phyloP scores from a whole-genome alignment of 1,140 invertebrate genomes.

The Gonioctena quinquepunctata region DNA sequence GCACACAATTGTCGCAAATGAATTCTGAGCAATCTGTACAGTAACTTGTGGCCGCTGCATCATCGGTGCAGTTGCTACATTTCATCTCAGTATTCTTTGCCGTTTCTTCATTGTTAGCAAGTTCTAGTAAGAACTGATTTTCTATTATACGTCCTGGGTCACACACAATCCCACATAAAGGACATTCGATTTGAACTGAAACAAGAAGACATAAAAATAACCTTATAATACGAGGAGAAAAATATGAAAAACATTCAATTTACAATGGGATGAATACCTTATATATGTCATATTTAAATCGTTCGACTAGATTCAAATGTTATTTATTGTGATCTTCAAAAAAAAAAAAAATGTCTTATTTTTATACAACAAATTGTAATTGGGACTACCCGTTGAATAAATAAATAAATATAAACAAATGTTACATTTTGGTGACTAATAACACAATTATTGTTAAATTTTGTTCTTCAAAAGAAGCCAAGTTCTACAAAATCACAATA shows the following conservation, averaged over 20 bases:
- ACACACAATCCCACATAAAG: conserved; percentile 43
- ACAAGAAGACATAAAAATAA: not conserved
- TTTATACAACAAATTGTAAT: too few relatives aligned
- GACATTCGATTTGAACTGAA: conserved; percentile 42
- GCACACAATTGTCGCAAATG: conserved; percentile 88
- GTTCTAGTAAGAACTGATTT: conserved; percentile 74
- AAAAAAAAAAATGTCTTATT: too few relatives aligned
- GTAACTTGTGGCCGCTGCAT: conserved; percentile 78
- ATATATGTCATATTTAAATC: too few relatives aligned
- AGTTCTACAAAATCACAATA: too few relatives aligned
- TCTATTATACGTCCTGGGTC: conserved; percentile 67
- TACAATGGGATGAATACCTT: too few relatives aligned
- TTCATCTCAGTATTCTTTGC: conserved; percentile 65
- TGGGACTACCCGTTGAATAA: too few relatives aligned
- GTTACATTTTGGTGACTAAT: too few relatives aligned
- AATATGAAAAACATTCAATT: conserved; percentile 19
- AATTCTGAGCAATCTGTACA: conserved; percentile 88
- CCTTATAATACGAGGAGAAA: not conserved
- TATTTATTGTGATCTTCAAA: too few relatives aligned
- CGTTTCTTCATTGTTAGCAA: conserved; percentile 55
- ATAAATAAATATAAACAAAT: too few relatives aligned
- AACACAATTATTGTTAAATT: too few relatives aligned
- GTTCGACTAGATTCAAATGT: too few relatives aligned
- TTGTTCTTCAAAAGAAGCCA: too few relatives aligned
- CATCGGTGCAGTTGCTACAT: conserved; percentile 85